Conservation (phyloP, 1,140 invertebrate species). For the Agrypnia vestita region DNA sequence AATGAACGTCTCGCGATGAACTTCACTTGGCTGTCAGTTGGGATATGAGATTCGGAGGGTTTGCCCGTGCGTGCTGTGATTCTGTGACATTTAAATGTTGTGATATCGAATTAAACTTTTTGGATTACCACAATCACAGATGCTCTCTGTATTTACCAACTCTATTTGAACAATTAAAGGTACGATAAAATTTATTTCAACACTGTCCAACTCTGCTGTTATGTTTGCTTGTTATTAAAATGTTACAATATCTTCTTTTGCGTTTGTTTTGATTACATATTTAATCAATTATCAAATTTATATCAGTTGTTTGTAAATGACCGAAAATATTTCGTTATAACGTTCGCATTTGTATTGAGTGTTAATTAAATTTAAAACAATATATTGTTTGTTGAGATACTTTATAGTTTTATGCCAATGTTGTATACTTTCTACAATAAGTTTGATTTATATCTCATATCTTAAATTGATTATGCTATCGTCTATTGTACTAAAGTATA, state of each 20-base stretch:
- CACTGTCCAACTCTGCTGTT: neutral
- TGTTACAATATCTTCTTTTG: neutral
- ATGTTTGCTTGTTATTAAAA: neutral
- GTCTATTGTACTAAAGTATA: too few relatives aligned
- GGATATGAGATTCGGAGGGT: constrained; percentile 17
- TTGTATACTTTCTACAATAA: too few relatives aligned
- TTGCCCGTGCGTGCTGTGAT: constrained; percentile 15
- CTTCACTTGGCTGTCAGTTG: constrained; percentile 42
- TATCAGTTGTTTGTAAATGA: neutral
- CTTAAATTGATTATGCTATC: too few relatives aligned
- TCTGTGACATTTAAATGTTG: constrained; percentile 44
- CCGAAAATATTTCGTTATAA: neutral
- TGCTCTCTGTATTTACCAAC: constrained; percentile 29
- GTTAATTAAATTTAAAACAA: constrained; percentile 14
- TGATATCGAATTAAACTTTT: constrained; percentile 45
- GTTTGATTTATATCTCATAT: too few relatives aligned
- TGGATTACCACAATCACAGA: constrained; percentile 52
- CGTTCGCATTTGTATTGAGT: neutral
- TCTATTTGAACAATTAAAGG: constrained; percentile 33
- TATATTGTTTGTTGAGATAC: neutral
- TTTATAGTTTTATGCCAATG: too few relatives aligned
- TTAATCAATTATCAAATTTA: neutral
- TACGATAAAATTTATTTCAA: neutral
- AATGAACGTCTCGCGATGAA: neutral
- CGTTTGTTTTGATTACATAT: neutral